These are phyloP conservation scores for Exocentrus adspersus DNA, from an alignment of 2,888 invertebrate genomes.

Conservation along the genomic window DNA sequence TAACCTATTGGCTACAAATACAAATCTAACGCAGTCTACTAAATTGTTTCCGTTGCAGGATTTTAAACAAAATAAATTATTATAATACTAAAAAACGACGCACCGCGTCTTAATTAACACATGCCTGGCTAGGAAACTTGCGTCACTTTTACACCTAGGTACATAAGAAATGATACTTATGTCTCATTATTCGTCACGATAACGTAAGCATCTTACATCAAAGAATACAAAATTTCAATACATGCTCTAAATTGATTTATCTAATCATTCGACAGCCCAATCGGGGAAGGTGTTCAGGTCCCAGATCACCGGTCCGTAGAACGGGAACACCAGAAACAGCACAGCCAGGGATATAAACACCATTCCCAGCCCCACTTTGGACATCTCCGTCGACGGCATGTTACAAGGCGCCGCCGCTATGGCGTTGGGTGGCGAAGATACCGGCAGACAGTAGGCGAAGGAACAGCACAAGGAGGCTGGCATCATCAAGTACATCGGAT, in stretches of 20 bases:
- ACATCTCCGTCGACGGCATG: slow-evolving; percentile 83
- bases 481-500: slow-evolving; percentile 90
- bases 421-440: slow-evolving; percentile 95
- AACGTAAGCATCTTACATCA: too few relatives aligned
- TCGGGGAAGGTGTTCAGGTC: slow-evolving; percentile 70
- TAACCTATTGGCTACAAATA: too few relatives aligned
- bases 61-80: too few relatives aligned
- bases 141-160: too few relatives aligned
- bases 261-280: slow-evolving; percentile 65
- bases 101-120: too few relatives aligned
- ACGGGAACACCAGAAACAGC: slow-evolving; percentile 78
- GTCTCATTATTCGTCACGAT: too few relatives aligned
- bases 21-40: too few relatives aligned
- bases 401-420: slow-evolving; percentile 87
- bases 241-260: background rate
- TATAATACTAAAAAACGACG: too few relatives aligned
- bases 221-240: too few relatives aligned
- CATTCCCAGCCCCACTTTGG: slow-evolving; percentile 74
- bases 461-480: slow-evolving; percentile 90
- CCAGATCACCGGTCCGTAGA: slow-evolving; percentile 78
- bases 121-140: too few relatives aligned
- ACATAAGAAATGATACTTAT: too few relatives aligned
- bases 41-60: too few relatives aligned
- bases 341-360: slow-evolving; percentile 79
- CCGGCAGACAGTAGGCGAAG: slow-evolving; percentile 93